Evolutionary conservation across 2,113 vertebrate species (phyloP).

Genomic region (Catharus bicknelli): DNA sequence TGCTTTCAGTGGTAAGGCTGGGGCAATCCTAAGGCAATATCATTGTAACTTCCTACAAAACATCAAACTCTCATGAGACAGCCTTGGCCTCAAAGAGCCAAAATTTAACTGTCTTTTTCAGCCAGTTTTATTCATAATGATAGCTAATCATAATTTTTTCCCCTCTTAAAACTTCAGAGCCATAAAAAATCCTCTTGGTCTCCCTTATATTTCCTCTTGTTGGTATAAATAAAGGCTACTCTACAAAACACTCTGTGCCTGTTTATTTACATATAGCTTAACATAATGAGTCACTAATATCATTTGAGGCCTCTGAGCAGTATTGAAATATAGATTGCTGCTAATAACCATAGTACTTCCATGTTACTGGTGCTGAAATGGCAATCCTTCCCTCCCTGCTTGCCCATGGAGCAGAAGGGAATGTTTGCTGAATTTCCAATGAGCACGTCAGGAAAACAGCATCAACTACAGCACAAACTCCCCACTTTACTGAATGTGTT

Average conservation of each 20-base stretch:
- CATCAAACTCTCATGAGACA: background rate
- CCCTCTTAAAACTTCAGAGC: background rate
- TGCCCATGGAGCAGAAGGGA: background rate
- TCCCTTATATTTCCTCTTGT: background rate
- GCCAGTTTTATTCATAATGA: background rate
- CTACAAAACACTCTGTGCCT: background rate
- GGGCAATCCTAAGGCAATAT: background rate
- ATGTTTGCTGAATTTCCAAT: background rate
- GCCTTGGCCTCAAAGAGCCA: background rate
- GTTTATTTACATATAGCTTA: conserved; percentile 30
- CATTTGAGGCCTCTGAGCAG: background rate
- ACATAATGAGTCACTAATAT: conserved; percentile 28
- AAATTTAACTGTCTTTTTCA: background rate
- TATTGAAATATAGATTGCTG: conserved; percentile 19
- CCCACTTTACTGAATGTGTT: rapidly evolving
- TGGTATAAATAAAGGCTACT: background rate
- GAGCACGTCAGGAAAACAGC: background rate
- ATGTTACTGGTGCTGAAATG: background rate
- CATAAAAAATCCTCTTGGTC: background rate
- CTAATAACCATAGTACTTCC: conserved; percentile 10
- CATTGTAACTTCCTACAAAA: background rate
- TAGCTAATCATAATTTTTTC: background rate
- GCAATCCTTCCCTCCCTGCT: background rate
- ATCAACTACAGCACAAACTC: background rate
- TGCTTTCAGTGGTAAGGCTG: background rate